These are phyloP conservation scores for Thunnus albacares DNA, from an alignment of 2,797 vertebrate genomes.

Conservation along the genomic window DNA sequence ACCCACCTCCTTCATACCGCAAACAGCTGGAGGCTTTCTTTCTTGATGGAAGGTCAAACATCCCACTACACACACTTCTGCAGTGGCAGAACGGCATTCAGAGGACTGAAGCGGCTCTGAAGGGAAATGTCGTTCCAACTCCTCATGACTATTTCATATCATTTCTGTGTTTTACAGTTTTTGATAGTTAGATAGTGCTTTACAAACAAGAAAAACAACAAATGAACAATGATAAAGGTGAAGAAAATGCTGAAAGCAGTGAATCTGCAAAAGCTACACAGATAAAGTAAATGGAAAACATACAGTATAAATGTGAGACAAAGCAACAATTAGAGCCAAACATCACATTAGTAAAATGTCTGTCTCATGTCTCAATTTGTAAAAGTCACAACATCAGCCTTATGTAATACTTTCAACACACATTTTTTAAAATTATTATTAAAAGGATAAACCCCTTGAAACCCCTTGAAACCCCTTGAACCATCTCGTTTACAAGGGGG, in stretches of 20 bases:
- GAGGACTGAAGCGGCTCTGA: slow-evolving; percentile 1
- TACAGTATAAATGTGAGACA: neutral
- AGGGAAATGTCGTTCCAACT: slow-evolving; percentile 17
- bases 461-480: too few species aligned
- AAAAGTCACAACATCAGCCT: neutral
- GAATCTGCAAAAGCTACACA: neutral
- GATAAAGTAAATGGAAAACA: neutral
- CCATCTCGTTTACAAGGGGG: too few species aligned
- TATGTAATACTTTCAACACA: neutral
- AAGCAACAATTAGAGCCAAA: neutral
- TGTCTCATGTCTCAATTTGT: neutral
- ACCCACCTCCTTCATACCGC: slow-evolving; percentile 43
- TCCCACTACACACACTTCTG: slow-evolving; percentile 30
- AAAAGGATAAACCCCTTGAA: too few species aligned
- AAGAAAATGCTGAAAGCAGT: neutral
- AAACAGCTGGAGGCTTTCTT: slow-evolving; percentile 63
- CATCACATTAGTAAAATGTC: neutral
- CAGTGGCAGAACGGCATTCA: slow-evolving; percentile 10
- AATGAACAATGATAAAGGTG: neutral
- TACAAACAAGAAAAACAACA: too few species aligned
- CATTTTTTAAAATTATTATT: too few species aligned
- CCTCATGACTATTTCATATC: neutral
- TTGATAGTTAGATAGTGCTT: neutral
- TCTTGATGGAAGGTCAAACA: slow-evolving; percentile 53
- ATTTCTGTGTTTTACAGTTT: neutral